phyloP scores from a whole-genome alignment of 2,113 vertebrate genomes.

The Aix galericulata region DNA sequence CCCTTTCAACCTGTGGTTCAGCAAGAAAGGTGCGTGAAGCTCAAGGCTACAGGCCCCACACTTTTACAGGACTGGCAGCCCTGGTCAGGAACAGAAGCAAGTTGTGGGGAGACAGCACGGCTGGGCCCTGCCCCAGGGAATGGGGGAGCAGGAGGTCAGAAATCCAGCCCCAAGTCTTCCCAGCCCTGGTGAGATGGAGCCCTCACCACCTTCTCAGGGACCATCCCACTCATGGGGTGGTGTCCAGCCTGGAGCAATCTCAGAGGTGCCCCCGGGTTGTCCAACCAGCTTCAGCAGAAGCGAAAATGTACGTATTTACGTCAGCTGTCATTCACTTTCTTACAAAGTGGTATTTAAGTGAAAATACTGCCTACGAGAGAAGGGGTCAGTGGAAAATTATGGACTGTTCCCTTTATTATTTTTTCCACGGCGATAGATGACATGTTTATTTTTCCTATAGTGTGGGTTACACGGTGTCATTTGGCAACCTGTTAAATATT shows the following conservation, averaged over 20 bases:
- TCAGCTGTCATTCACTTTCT: neutral
- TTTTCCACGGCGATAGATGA: neutral
- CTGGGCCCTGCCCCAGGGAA: neutral
- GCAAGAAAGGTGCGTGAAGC: neutral
- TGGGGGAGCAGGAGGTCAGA: too few relatives aligned
- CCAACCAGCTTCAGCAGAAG: too few relatives aligned
- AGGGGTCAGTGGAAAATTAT: neutral
- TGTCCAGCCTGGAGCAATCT: accelerated
- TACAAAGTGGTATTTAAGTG: neutral
- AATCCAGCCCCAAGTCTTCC: neutral
- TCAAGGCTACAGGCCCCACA: neutral
- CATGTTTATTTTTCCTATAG: neutral
- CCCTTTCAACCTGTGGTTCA: neutral
- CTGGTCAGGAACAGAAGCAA: neutral
- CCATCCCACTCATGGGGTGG: neutral
- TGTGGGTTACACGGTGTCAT: neutral
- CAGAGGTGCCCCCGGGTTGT: neutral
- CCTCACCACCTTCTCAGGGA: neutral
- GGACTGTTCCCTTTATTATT: neutral
- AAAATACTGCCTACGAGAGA: neutral
- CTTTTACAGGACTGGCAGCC: too few relatives aligned
- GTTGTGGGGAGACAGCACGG: neutral
- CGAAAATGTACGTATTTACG: accelerated
- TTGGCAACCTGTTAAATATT: neutral
- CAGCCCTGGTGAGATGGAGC: neutral